phyloP scores from a whole-genome alignment of 2,797 vertebrate species.

The Rhinatrema bivittatum region DNA sequence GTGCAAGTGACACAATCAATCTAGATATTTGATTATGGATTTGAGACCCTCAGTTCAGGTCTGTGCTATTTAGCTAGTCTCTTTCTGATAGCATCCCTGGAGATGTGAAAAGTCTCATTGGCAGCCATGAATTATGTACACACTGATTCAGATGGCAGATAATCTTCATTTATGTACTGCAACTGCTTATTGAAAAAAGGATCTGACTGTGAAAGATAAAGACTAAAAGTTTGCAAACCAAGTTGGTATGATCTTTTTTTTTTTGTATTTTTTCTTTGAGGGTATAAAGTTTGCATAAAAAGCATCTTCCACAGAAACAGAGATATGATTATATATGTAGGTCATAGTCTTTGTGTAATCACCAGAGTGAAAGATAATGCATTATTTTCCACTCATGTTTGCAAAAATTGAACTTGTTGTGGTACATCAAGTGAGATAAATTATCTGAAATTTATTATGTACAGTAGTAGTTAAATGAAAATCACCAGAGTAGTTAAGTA shows the following conservation, averaged over 20 bases:
- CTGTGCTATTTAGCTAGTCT: constrained; percentile 41
- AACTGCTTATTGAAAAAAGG: constrained; percentile 1
- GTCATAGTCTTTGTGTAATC: too few relatives aligned
- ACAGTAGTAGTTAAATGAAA: too few relatives aligned
- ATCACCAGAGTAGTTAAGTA: too few relatives aligned
- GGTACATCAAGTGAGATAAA: too few relatives aligned
- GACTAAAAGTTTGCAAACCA: constrained; percentile 6
- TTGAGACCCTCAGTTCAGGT: constrained; percentile 37
- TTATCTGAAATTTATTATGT: too few relatives aligned
- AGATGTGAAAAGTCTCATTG: constrained; percentile 49
- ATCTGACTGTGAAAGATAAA: constrained; percentile 7
- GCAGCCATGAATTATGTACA: constrained; percentile 50
- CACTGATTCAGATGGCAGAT: constrained; percentile 45
- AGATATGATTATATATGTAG: too few relatives aligned
- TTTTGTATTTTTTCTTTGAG: neutral
- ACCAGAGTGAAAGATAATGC: too few relatives aligned
- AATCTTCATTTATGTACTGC: constrained; percentile 39
- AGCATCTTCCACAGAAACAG: too few relatives aligned
- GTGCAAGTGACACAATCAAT: constrained; percentile 73
- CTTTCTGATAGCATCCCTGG: constrained; percentile 45
- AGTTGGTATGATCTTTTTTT: neutral
- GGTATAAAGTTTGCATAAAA: too few relatives aligned
- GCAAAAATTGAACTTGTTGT: too few relatives aligned
- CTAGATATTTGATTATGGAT: constrained; percentile 77
- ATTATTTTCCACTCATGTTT: too few relatives aligned